These are phyloP conservation scores for Drosophila macrospina DNA, from an alignment of 2,888 invertebrate species.

Conservation along the genomic window DNA sequence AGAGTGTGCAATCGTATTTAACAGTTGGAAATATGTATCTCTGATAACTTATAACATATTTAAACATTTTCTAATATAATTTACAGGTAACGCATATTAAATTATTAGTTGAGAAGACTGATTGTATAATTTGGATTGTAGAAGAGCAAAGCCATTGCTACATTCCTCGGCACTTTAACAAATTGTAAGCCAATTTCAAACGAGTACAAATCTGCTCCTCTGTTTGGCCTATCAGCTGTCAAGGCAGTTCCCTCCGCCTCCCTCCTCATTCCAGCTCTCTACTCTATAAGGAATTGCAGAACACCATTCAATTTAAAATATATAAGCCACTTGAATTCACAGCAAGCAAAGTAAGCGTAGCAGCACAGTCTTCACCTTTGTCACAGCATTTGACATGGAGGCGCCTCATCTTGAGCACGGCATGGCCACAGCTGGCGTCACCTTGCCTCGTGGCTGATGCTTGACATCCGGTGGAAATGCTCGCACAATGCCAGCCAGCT, in stretches of 20 bases:
- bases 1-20: too few relatives aligned
- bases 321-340: slow-evolving; percentile 49
- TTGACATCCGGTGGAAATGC: slow-evolving; percentile 60
- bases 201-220: not conserved
- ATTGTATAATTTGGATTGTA: not conserved
- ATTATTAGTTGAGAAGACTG: too few relatives aligned
- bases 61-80: too few relatives aligned
- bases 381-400: slow-evolving; percentile 65
- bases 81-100: too few relatives aligned
- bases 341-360: slow-evolving; percentile 9
- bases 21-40: too few relatives aligned
- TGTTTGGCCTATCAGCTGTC: slow-evolving; percentile 10
- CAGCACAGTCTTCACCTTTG: slow-evolving; percentile 64
- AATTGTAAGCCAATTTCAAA: slow-evolving; percentile 3
- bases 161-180: not conserved
- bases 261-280: too few relatives aligned
- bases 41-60: too few relatives aligned
- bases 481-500: slow-evolving; percentile 67
- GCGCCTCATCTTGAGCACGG: slow-evolving; percentile 14
- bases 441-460: slow-evolving; percentile 13
- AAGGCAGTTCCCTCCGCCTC: not conserved
- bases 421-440: not conserved
- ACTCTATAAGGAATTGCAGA: slow-evolving; percentile 26
- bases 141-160: not conserved
- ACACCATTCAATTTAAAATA: slow-evolving; percentile 59